Base-by-base conservation (phyloP, 1,140 invertebrate species). In the Tyrophagus putrescentiae region DNA sequence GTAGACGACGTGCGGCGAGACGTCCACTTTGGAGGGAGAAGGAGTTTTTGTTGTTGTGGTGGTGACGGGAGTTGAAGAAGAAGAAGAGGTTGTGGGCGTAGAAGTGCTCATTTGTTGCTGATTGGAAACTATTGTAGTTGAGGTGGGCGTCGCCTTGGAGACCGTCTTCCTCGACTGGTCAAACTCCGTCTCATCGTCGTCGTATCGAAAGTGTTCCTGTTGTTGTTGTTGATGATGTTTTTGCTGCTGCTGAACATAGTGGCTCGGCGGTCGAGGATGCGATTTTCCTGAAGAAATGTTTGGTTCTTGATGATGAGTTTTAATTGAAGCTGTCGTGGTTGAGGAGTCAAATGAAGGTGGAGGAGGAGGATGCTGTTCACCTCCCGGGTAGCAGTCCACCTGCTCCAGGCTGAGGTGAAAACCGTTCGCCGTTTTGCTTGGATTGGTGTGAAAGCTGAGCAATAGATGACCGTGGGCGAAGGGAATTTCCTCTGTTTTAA, bases 331-430 rank as follows among this genome's bases (percentile, higher is more conserved):
- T 6, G 44, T 48, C 31, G 44, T n/a, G 23, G 44, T 48, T 5
- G 44, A 7, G 5, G 13, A 21, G 11, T 13, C 11, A 3, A 11
- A 9, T 13, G 29, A 28, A n/a, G n/a, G n/a, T n/a, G 3, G 28
- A 7, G 9, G 25, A 5, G 52, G 27, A 54, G n/a, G 18, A 0
- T 27, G 11, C 21, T n/a, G 21, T 21, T 32, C 32, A 11, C n/a
- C 1, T 31, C 28, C 41, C 4, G 16, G 48, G 16, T 27, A 27
- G 45, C 67, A 68, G 31, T 67, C 66, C 1, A 68, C 45, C 31
- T 68, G 67, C 25, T 65, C 58, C 7, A 64, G 65, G 52, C 60
- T 42, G 23, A 68, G 62, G 11, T 62, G 36, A 31, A 68, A 68
- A 29, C 67, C 67, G 1, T 61, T 53, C 29, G 62, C 45, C 0